Percentiles rank a stretch among this genome's conserved stretches.
Evolutionary conservation across 2,888 invertebrate genomes (phyloP).

Genomic region (Platycheirus rosarum): DNA sequence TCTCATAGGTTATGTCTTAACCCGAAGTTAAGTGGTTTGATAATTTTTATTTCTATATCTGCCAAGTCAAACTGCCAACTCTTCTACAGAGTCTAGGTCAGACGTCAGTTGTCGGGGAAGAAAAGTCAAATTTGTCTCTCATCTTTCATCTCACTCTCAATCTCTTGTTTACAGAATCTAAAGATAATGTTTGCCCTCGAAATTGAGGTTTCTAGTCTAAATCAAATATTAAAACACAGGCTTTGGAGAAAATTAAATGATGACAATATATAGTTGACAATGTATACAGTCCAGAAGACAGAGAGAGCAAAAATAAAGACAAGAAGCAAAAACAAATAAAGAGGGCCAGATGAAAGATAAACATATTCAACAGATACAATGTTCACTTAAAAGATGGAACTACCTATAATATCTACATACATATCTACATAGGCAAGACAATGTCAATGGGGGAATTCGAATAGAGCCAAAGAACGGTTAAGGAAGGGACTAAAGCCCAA

Average conservation of each 20-base stretch:
- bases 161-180: background rate
- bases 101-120: background rate
- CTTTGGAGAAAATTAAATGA: conserved; percentile 6
- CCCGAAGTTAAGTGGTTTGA: background rate
- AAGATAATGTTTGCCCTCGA: background rate
- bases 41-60: background rate
- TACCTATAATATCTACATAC: no score
- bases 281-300: no score
- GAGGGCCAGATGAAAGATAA: background rate
- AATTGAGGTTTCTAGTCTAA: background rate
- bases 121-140: background rate
- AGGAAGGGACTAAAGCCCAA: background rate
- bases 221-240: background rate
- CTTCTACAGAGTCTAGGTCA: background rate
- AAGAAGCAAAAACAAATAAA: background rate
- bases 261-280: background rate
- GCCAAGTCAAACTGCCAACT: background rate
- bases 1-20: background rate
- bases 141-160: background rate
- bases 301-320: background rate
- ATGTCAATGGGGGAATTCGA: background rate
- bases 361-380: conserved; percentile 9
- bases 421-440: no score
- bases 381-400: background rate
- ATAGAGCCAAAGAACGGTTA: background rate